A percentile compares a stretch with the other conserved stretches of the same genome.
phyloP scores from a whole-genome alignment of 1,140 invertebrate species.

The Aphis craccivora region DNA sequence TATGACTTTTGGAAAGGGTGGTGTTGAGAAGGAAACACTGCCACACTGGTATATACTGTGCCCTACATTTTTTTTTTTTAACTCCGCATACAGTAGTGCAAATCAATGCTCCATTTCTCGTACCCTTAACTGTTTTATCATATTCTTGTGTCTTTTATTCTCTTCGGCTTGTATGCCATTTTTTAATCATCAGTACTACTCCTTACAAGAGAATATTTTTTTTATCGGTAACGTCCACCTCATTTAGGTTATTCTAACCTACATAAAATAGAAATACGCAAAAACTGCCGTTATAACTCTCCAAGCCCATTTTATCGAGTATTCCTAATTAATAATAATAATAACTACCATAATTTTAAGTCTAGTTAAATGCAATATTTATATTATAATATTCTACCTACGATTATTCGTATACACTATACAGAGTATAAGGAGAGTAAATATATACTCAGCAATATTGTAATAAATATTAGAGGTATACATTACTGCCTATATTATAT shows the following conservation, averaged over 20 bases:
- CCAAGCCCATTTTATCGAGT: background rate
- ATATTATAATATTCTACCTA: too few species aligned
- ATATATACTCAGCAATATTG: background rate
- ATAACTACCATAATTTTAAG: background rate
- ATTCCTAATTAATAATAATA: background rate
- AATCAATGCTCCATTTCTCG: slow-evolving; percentile 13
- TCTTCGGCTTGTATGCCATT: background rate
- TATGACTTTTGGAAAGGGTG: background rate
- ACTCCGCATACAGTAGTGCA: background rate
- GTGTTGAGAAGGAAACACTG: background rate
- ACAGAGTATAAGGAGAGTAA: background rate
- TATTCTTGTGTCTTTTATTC: background rate
- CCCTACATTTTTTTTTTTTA: background rate
- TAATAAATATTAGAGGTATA: background rate
- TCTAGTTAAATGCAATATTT: background rate
- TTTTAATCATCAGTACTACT: background rate
- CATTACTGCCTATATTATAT: background rate
- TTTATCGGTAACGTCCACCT: background rate
- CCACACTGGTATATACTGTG: background rate
- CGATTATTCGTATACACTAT: too few species aligned
- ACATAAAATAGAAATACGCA: background rate
- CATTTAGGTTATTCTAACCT: background rate
- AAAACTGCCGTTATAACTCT: background rate
- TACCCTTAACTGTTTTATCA: background rate
- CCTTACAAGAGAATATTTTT: background rate